These are phyloP conservation scores for Hyalella azteca DNA, from an alignment of 2,888 invertebrate species.

Conservation along the genomic window DNA sequence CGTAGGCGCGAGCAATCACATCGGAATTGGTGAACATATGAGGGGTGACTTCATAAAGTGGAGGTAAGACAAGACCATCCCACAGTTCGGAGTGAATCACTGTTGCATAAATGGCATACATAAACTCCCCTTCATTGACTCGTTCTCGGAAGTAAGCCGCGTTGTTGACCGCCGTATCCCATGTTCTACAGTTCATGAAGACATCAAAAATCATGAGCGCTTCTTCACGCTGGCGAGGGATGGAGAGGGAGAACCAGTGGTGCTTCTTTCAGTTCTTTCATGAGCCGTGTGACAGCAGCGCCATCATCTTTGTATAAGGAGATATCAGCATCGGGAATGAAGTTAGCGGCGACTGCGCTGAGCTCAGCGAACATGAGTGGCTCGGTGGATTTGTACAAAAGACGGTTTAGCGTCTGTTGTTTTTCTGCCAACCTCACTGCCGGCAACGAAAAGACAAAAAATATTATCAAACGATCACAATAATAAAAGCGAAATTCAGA, in stretches of 20 bases:
- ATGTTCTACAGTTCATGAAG: slow-evolving; percentile 75
- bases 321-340: slow-evolving; percentile 69
- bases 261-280: slow-evolving; percentile 68
- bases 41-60: slow-evolving; percentile 73
- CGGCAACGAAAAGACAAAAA: too few relatives aligned
- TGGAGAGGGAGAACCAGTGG: slow-evolving; percentile 70
- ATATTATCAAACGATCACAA: too few relatives aligned
- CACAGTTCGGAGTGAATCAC: slow-evolving; percentile 65
- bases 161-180: slow-evolving; percentile 72
- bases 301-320: slow-evolving; percentile 69
- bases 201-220: slow-evolving; percentile 72
- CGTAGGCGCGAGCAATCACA: slow-evolving; percentile 67
- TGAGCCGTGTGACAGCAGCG: slow-evolving; percentile 69
- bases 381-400: slow-evolving; percentile 44
- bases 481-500: too few relatives aligned
- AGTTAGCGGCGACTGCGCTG: slow-evolving; percentile 62
- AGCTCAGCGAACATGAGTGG: slow-evolving; percentile 33
- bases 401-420: slow-evolving; percentile 46
- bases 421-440: neutral
- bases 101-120: slow-evolving; percentile 71
- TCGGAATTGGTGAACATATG: slow-evolving; percentile 71
- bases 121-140: slow-evolving; percentile 72
- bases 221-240: slow-evolving; percentile 71
- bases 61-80: slow-evolving; percentile 69
- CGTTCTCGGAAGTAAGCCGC: slow-evolving; percentile 73